Conservation (phyloP, 2,113 vertebrate species). For the Mustelus asterias region DNA sequence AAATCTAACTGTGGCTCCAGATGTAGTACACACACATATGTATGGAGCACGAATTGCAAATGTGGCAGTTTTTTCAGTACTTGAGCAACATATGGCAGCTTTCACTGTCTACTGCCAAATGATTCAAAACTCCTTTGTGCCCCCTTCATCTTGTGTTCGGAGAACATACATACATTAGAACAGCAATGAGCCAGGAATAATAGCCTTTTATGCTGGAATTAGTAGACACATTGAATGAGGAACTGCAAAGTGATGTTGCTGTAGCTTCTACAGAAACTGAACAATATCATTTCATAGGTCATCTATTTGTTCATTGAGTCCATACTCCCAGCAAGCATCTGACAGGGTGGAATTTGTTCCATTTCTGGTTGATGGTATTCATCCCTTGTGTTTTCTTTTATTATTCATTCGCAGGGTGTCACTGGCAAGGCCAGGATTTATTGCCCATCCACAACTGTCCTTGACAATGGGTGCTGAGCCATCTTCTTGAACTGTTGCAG, state of each 20-base stretch:
- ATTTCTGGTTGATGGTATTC: background rate
- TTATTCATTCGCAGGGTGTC: background rate
- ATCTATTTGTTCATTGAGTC: background rate
- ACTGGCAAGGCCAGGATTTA: background rate
- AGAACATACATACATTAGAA: conserved; percentile 12
- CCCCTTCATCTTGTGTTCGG: background rate
- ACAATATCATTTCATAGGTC: background rate
- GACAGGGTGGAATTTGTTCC: background rate
- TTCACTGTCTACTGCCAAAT: background rate
- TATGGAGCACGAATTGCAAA: background rate
- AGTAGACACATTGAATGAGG: background rate
- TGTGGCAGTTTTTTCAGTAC: background rate
- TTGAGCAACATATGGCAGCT: background rate
- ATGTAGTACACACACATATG: background rate
- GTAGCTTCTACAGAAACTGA: background rate
- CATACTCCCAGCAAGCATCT: background rate
- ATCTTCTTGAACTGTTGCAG: background rate
- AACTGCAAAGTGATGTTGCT: background rate
- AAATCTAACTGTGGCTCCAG: background rate
- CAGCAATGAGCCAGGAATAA: background rate
- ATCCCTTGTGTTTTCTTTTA: background rate
- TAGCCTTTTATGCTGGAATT: background rate
- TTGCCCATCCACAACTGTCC: background rate
- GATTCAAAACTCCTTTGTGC: background rate
- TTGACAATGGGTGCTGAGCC: background rate